phyloP scores from a whole-genome alignment of 2,113 vertebrate genomes.

The Morphnarchus princeps region DNA sequence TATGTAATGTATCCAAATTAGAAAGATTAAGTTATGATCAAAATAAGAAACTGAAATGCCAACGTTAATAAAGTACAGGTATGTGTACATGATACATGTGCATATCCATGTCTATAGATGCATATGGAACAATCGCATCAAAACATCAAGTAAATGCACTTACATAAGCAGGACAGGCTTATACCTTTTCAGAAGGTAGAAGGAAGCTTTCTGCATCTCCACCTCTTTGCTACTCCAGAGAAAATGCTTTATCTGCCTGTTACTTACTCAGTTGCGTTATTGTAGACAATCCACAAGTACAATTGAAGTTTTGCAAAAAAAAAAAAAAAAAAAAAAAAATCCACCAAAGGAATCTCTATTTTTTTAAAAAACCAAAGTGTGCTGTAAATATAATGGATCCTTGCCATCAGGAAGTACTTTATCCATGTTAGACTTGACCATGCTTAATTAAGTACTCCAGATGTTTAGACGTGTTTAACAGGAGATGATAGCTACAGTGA shows the following conservation, averaged over 20 bases:
- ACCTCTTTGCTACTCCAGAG: not conserved
- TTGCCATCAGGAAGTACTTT: not conserved
- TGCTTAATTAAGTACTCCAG: not conserved
- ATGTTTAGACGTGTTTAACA: not conserved
- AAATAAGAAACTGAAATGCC: not conserved
- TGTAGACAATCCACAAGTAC: conserved; percentile 47
- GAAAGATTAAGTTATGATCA: not conserved
- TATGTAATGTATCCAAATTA: not conserved
- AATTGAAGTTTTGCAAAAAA: not conserved
- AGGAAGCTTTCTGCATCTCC: not conserved
- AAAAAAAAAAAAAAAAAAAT: not conserved
- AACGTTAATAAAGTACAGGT: not conserved
- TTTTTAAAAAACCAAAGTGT: conserved; percentile 44
- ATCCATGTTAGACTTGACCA: not conserved
- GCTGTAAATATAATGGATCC: conserved; percentile 29
- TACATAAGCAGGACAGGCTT: not conserved
- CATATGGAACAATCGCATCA: not conserved
- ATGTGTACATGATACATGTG: not conserved
- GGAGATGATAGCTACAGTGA: not conserved
- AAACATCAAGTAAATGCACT: not conserved
- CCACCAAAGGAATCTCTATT: conserved; percentile 2
- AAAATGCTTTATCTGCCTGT: not conserved
- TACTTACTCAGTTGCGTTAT: not conserved
- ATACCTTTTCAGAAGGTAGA: not conserved
- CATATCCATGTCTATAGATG: not conserved